phyloP scores from a whole-genome alignment of 2,797 vertebrate genomes.

The Champsocephalus esox region DNA sequence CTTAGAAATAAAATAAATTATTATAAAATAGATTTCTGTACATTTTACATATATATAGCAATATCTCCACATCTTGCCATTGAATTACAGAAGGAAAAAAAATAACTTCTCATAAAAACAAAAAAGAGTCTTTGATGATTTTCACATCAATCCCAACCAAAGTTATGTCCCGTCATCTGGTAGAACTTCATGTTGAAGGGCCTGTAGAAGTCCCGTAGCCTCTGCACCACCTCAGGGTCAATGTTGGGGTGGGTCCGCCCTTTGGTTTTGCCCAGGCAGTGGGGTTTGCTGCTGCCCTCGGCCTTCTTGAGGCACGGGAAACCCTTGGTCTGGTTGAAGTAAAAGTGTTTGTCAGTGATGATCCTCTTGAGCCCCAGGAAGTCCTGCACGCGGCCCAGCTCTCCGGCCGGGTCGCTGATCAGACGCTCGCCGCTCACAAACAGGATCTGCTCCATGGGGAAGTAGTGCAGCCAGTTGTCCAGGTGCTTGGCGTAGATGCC shows the following conservation, averaged over 20 bases:
- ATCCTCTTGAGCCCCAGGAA: conserved; percentile 89
- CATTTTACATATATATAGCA: conserved; percentile 94
- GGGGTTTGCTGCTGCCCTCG: conserved; percentile 89
- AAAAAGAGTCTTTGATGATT: conserved; percentile 40
- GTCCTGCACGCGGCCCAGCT: conserved; percentile 88
- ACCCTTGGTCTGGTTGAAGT: conserved; percentile 91
- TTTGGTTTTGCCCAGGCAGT: conserved; percentile 91
- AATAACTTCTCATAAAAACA: conserved; percentile 53
- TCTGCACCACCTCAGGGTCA: conserved; percentile 84
- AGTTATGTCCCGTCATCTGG: conserved; percentile 87
- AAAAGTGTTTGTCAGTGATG: conserved; percentile 91
- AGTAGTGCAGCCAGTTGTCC: conserved; percentile 90
- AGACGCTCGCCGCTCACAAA: conserved; percentile 88
- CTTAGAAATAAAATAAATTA: conserved; percentile 99
- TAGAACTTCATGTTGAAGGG: conserved; percentile 91
- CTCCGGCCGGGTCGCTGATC: conserved; percentile 87
- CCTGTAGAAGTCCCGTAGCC: conserved; percentile 87
- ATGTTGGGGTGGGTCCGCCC: conserved; percentile 88
- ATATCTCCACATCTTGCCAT: conserved; percentile 83
- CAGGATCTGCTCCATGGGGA: conserved; percentile 88
- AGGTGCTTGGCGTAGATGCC: conserved; percentile 91
- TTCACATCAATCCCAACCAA: conserved; percentile 87
- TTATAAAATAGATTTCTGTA: conserved; percentile 99
- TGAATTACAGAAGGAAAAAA: conserved; percentile 77
- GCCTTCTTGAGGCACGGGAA: conserved; percentile 89